Evolutionary conservation across 2,113 vertebrate genomes (phyloP), one percentile per base, ranked within the genome.

Genomic region (Cynoglossus semilaevis): DNA sequence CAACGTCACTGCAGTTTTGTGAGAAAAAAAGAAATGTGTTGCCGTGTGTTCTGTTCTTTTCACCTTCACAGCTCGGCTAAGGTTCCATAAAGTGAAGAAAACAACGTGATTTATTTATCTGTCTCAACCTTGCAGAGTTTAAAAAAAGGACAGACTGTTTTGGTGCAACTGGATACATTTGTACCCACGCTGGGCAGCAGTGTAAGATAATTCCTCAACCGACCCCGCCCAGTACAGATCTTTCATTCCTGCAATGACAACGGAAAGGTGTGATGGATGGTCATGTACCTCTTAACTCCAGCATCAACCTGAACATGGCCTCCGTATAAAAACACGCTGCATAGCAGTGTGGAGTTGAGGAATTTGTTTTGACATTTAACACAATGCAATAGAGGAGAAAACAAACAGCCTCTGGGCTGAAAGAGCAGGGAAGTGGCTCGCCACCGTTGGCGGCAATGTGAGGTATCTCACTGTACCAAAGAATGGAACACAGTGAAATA

Each of bases 341-440:
- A 36, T 43, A 44, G 16, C 18, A 43, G 49, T 2, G 11, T 5
- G 18, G 55, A 3, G 15, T 19, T 46, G 15, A 3, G 18, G 50
- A 58, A 79, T 77, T 42, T 50, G 51, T 66, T 51, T 71, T 72
- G 67, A 63, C 71, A 70, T 72, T 70, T 59, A 38, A 64, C 58
- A 41, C 63, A 18, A 46, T 52, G 54, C 45, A 61, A 59, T 51
- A 34, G 37, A 68, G 34, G 15, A 57, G 59, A 68, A 63, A 68
- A 63, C 43, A 75, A 80, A 80, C 37, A 70, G 47, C 56, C 63
- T 37, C 43, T 45, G 47, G 71, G 74, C 58, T 63, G 22, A 54
- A 68, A 69, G 80, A 76, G 62, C n/a, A 71, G 67, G 53, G 76
- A 80, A 76, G 51, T 43, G 40, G 64, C 18, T 55, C 76, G 1